Conservation (phyloP, 1,140 invertebrate genomes). For the Psilanteris sp. region DNA sequence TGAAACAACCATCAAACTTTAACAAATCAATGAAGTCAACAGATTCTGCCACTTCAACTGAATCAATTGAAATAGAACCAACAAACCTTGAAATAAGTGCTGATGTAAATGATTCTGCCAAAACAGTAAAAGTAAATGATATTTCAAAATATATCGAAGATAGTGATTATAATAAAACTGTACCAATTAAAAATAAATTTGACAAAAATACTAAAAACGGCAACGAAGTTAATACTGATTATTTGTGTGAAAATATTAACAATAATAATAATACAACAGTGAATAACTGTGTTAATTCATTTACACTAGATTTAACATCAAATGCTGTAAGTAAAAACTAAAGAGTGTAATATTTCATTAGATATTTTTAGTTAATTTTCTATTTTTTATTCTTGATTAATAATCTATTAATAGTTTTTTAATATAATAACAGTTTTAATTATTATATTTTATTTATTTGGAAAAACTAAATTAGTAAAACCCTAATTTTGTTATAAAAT, state of each 20-base stretch:
- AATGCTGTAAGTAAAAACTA: conserved; percentile 33
- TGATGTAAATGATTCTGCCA: conserved; percentile 32
- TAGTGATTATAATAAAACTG: conserved; percentile 26
- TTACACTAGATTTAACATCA: conserved; percentile 6
- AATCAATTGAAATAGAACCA: conserved; percentile 28
- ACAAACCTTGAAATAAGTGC: conserved; percentile 51
- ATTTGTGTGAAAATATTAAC: conserved; percentile 44
- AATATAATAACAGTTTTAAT: too few relatives aligned
- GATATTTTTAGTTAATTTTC: too few relatives aligned
- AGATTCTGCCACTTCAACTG: conserved; percentile 65
- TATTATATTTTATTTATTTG: neutral
- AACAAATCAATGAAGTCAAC: conserved; percentile 74
- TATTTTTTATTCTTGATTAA: too few relatives aligned
- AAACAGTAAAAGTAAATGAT: conserved; percentile 60
- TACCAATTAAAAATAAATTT: conserved; percentile 61
- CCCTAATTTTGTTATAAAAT: too few relatives aligned
- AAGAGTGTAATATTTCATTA: too few relatives aligned
- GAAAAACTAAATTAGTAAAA: too few relatives aligned
- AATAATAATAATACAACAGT: conserved; percentile 61
- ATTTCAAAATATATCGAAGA: conserved; percentile 53
- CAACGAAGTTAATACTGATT: conserved; percentile 68
- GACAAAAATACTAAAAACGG: conserved; percentile 63
- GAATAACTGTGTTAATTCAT: conserved; percentile 20
- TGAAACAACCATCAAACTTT: conserved; percentile 73
- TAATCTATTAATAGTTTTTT: too few relatives aligned